Evolutionary conservation across 2,797 vertebrate species (phyloP), one percentile per base, ranked within the genome.

Genomic region (Dipus sagitta): DNA sequence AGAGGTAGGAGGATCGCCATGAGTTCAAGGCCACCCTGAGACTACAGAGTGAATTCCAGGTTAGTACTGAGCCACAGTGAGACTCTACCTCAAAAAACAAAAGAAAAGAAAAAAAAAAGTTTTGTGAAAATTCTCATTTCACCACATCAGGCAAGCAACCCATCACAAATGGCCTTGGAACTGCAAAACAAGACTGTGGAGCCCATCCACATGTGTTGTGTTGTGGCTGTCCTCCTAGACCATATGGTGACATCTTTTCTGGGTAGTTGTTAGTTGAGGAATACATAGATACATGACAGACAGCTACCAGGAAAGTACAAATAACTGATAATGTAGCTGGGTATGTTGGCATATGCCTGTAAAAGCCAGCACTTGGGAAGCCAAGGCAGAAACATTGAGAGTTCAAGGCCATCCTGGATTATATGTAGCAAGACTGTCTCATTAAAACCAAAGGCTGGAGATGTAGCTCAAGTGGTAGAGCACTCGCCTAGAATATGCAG

Each of bases 111-210:
- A 14, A 14, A 14, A 58, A 83, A 74, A 18, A 92, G 60, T 7
- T 88, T 76, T 94, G 65, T 92, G 58, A 81, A 81, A 92, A 86
- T 74, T 32, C 32, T 68, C 10, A 34, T 26, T 86, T 91, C 65
- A 71, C n/a, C 79, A 76, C 38, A 64, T 34, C 54, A 75, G 86
- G 34, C 90, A 94, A 81, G 47, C 21, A 38, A 14, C 23, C 79
- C 52, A 54, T 78, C 77, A 38, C 64, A 80, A 77, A 74, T 28
- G 77, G 17, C 60, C 79, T 58, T 72, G 23, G 13, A 2, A 52
- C 13, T 20, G 83, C 12, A 87, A 23, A 52, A 58, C 54, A 76
- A 81, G 62, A 85, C 5, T 11, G 23, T 32, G 42, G 30, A n/a
- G 21, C 54, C 30, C 17, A 62, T n/a, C 14, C 58, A 38, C n/a